Base-by-base conservation (phyloP, 1,140 invertebrate species). In the Ceratina australensis region DNA sequence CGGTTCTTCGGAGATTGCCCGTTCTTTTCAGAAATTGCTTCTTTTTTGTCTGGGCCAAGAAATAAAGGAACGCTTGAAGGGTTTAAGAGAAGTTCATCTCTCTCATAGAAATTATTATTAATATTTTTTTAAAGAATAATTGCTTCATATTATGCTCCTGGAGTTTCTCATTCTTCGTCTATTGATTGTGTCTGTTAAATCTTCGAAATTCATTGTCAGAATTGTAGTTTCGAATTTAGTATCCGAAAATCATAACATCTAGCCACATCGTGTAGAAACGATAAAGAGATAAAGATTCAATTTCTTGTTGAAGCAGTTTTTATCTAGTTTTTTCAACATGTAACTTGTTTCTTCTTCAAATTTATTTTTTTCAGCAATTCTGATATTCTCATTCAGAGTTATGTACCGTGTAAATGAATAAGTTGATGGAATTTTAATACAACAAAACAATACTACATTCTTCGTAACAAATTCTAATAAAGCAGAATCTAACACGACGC, bases 191-290 rank as follows among this genome's bases (percentile, higher is more conserved):
- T n/a, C n/a, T n/a, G n/a, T 24, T 10, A 7, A 2, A 22, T 49
- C 52, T 60, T 22, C 16, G 20, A 24, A 20, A 18, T 10, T 42
- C 8, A 42, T 42, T 42, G 15, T 16, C n/a, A 13, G 64, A 67
- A 50, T 75, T 67, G 59, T 67, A 33, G 66, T 22, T 18, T 28
- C 13, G 66, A 52, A 50, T 80, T 67, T 22, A 69, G 42, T 57
- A 63, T 42, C 42, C 54, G 81, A 69, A 78, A 78, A 83, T 81
- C 79, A 78, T 79, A 82, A 82, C 73, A 71, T 72, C 69, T 24
- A 67, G 57, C 24, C 42, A 22, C 26, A 20, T 63, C 78, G 79
- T 28, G 71, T 52, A 18, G 64, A 56, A 50, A 22, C 54, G 81
- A 83, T 83, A 83, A 83, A 73, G 24, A 67, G 65, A 71, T 49